These are phyloP conservation scores for Polylopha cassiicola DNA, from an alignment of 2,888 invertebrate species.

Conservation along the genomic window DNA sequence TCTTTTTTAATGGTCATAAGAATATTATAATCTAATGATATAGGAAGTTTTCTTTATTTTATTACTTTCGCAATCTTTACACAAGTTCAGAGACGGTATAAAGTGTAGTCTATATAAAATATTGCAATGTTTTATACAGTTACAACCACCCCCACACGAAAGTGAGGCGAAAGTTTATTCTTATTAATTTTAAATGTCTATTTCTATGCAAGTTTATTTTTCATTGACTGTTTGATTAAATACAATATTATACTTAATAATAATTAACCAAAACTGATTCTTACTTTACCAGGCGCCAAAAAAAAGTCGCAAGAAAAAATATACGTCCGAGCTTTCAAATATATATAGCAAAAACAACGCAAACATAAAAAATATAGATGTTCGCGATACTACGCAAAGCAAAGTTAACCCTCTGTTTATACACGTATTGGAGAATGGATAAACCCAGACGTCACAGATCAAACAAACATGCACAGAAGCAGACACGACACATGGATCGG, in stretches of 20 bases:
- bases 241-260: background rate
- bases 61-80: slow-evolving; percentile 6
- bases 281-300: slow-evolving; percentile 8
- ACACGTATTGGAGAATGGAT: too few relatives aligned
- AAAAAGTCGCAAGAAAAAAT: slow-evolving; percentile 18
- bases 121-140: slow-evolving; percentile 27
- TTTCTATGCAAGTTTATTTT: slow-evolving; percentile 27
- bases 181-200: slow-evolving; percentile 22
- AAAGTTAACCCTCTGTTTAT: too few relatives aligned
- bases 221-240: background rate
- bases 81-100: background rate
- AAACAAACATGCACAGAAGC: slow-evolving; percentile 63
- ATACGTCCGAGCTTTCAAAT: too few relatives aligned
- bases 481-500: slow-evolving; percentile 40
- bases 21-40: slow-evolving; percentile 3
- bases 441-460: slow-evolving; percentile 37
- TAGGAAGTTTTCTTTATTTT: slow-evolving; percentile 18
- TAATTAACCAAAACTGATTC: too few relatives aligned
- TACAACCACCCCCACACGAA: slow-evolving; percentile 29
- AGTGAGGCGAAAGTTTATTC: slow-evolving; percentile 50
- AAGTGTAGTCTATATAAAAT: slow-evolving; percentile 20
- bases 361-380: too few relatives aligned
- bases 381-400: too few relatives aligned
- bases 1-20: background rate
- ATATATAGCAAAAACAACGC: too few relatives aligned